Evolutionary conservation across 2,888 invertebrate species (phyloP), one percentile per base, ranked within the genome.

Genomic region (Lepidochitona cinerea): DNA sequence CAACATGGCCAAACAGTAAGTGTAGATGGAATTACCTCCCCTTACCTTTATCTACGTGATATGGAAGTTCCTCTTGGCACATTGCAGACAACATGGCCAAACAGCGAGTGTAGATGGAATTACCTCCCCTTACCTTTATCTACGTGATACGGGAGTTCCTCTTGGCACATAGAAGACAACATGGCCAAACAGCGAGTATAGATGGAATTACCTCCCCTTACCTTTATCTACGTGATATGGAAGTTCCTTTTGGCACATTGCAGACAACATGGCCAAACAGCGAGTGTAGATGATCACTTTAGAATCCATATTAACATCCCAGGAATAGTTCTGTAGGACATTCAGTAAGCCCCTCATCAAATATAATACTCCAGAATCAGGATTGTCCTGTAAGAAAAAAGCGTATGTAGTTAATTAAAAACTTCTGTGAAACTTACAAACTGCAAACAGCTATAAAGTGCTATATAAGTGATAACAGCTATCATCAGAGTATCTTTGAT

Each of bases 181-280:
- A 18, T 49, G 4, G n/a, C 49, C 18, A 49, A n/a, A 2, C 49
- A n/a, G 49, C 41, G 18, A 18, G 18, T 49, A 49, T 23, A 49
- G 3, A 49, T 4, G 49, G 2, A 7, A 49, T 18, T 49, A n/a
- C 49, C 23, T n/a, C n/a, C 7, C 4, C 70, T 76, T 88, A 95
- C 95, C 95, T 92, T 94, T 94, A 79, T 95, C 95, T 73, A 97
- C 93, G 86, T 96, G 95, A 90, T 98, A 97, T 0, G 95, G 94
- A 90, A 96, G 97, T 70, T 91, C 93, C 79, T 97, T 96, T 89
- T 96, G 95, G 18, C 94, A 94, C 90, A 95, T 94, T 52, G 94
- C 93, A 70, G 95, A 94, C 9, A 97, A 92, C 88, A 96, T 92
- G 87, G 96, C 95, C 33, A 98, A 90, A 3, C 95, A 94, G 83